Conservation (phyloP, 35 echinoderm and acorn worm genomes). For the Lytechinus pictus region DNA sequence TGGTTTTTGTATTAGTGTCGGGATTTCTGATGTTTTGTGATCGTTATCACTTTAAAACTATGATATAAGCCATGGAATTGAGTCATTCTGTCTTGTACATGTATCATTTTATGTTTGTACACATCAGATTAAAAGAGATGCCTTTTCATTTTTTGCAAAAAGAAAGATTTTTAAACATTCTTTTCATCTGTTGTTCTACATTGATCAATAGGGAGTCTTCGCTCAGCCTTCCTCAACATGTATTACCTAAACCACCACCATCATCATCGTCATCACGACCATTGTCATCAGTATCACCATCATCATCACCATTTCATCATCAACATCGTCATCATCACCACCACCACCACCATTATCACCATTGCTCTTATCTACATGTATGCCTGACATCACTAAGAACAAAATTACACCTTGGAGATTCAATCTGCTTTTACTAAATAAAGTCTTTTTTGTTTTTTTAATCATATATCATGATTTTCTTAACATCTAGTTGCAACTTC, state of each 20-base stretch:
- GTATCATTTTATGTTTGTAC: conserved; percentile 13
- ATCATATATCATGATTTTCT: no score
- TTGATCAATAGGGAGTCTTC: no score
- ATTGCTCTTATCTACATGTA: no score
- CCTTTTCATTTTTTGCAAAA: conserved; percentile 14
- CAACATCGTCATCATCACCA: background rate
- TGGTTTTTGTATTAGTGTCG: background rate
- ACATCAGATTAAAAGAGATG: background rate
- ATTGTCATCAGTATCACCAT: background rate
- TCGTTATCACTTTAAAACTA: background rate
- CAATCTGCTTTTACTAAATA: no score
- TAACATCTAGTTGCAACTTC: no score
- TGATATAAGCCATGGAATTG: background rate
- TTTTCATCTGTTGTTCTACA: background rate
- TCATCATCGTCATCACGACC: background rate
- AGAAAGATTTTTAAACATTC: background rate
- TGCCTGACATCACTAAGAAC: no score
- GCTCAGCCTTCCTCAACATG: no score
- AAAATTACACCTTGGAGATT: no score
- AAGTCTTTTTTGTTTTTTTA: no score
- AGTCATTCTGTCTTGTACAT: background rate
- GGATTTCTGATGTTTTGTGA: background rate
- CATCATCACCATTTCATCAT: background rate
- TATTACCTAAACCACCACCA: background rate
- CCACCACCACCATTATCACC: no score